Base-by-base conservation (phyloP, 2,888 invertebrate genomes). In the Luffia ferchaultella region DNA sequence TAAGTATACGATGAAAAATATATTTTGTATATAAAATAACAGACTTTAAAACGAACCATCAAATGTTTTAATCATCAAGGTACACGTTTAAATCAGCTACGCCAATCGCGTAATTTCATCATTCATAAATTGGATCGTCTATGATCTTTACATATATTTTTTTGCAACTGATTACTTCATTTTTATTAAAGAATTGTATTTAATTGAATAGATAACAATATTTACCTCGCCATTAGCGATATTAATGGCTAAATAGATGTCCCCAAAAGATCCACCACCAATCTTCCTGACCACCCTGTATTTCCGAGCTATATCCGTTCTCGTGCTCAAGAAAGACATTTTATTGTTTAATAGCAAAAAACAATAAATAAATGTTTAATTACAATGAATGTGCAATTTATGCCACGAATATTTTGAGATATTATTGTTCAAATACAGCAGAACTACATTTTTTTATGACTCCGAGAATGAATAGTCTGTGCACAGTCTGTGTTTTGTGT, bases 201-300 rank as follows among this genome's bases (percentile, higher is more conserved):
- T 30, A 7, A 12, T 7, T 30, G 30, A 30, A 30, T 30, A 7
- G 3, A 30, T 7, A 7, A 12, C 20, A 49, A 50, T 57, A 76
- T 76, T 88, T 86, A 92, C 93, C 90, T 95, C 95, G 78, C 95
- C 95, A 87, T 92, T 94, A 73, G 90, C 88, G 73, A 93, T 89
- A 86, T 95, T 93, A 86, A 95, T 93, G 61, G 95, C 98, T 77
- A 98, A 87, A 86, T 96, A 98, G 79, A 99, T 98, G 86, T 98
- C 98, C 70, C 99, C 99, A 78, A 99, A 99, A 60, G 98, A 98
- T 63, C 99, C 99, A 84, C 97, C 97, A 68, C 98, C 97, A 78
- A 98, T 96, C 90, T 97, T 97, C 65, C 97, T 90, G 73, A 97
- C 91, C 70, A 98, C 88, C 77, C 96, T 92, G 87, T 96, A 98